phyloP scores from a whole-genome alignment of 2,888 invertebrate species.

The Eustalomyia histrio region DNA sequence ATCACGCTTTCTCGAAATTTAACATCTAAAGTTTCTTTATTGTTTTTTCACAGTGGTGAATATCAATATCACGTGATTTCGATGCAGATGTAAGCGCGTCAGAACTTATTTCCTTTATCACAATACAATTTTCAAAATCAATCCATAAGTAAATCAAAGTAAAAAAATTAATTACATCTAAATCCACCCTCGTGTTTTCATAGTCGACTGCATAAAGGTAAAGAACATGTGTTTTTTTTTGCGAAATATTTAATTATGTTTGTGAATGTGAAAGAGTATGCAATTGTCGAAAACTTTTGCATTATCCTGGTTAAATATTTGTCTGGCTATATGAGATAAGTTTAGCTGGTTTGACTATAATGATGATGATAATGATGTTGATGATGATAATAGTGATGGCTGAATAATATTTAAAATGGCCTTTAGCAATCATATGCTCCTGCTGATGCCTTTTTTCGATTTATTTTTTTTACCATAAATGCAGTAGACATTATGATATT shows the following conservation, averaged over 20 bases:
- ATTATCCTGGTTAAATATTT: slow-evolving; percentile 65
- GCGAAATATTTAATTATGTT: neutral
- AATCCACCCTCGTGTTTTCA: neutral
- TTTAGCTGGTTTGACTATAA: slow-evolving; percentile 24
- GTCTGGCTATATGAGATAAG: slow-evolving; percentile 51
- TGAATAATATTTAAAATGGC: slow-evolving; percentile 57
- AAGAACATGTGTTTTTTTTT: slow-evolving; percentile 5
- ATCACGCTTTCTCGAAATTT: too few species aligned
- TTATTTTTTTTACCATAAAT: slow-evolving; percentile 26
- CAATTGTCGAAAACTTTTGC: slow-evolving; percentile 39
- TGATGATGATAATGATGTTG: slow-evolving; percentile 12
- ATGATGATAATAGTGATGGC: slow-evolving; percentile 29
- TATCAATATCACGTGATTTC: too few species aligned
- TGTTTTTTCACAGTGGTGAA: too few species aligned
- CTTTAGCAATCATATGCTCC: slow-evolving; percentile 50
- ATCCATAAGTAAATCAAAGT: neutral
- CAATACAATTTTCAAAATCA: too few species aligned
- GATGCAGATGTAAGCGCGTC: too few species aligned
- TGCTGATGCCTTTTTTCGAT: neutral
- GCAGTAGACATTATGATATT: slow-evolving; percentile 38
- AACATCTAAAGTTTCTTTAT: too few species aligned
- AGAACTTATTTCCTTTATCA: too few species aligned
- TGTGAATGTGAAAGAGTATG: slow-evolving; percentile 4
- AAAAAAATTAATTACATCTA: neutral
- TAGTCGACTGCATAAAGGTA: slow-evolving; percentile 1